These are phyloP conservation scores for Corapipo altera DNA, from an alignment of 2,113 vertebrate genomes.

Conservation along the genomic window DNA sequence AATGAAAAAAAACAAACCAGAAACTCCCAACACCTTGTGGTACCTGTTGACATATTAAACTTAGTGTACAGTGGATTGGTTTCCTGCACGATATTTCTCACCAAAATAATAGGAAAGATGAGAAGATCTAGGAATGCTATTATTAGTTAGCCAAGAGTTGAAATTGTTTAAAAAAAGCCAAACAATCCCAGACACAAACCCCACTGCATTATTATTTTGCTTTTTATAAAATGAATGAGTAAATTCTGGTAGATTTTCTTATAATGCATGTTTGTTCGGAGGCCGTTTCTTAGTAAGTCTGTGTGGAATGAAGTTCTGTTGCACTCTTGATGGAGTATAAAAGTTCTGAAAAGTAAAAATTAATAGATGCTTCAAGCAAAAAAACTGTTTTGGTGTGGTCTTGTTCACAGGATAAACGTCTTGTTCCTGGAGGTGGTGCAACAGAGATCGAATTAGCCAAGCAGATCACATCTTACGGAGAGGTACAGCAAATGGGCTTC, in stretches of 20 bases:
- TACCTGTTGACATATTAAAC: neutral
- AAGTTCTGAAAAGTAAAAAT: neutral
- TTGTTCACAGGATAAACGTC: conserved; percentile 85
- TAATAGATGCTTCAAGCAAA: neutral
- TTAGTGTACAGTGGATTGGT: neutral
- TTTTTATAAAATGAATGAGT: neutral
- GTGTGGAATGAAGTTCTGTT: neutral
- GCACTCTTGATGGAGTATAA: neutral
- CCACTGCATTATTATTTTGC: neutral
- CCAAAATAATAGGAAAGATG: neutral
- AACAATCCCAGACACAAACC: neutral
- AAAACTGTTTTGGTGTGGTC: neutral
- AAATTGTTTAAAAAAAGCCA: neutral
- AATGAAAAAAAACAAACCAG: neutral
- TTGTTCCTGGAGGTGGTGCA: conserved; percentile 92
- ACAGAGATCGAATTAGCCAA: conserved; percentile 96
- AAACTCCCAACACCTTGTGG: neutral
- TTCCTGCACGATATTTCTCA: neutral
- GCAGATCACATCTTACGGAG: conserved; percentile 91
- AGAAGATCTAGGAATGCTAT: neutral
- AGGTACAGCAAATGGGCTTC: conserved; percentile 74
- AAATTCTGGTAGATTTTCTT: neutral
- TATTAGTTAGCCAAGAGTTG: neutral
- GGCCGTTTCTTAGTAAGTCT: neutral
- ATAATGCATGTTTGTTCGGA: neutral